Evolutionary conservation across 2,113 vertebrate genomes (phyloP), one percentile per base, ranked within the genome.

Genomic region (Felis chaus): DNA sequence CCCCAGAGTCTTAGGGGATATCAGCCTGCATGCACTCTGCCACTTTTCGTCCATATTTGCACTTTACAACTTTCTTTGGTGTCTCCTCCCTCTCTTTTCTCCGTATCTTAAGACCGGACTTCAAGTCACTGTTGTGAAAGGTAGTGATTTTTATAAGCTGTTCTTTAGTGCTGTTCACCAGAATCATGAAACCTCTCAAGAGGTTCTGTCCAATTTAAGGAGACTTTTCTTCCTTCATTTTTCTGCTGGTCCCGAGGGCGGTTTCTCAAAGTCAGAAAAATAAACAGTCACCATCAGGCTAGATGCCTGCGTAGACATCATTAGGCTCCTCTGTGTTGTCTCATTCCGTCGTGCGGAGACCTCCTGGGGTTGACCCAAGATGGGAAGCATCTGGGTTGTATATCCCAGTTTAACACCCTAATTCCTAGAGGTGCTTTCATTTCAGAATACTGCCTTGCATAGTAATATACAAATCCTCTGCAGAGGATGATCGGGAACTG

Each of bases 221-320:
- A 68, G 39, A 39, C 41, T 94, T 96, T 88, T 85, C 90, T 29
- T 69, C n/a, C 73, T 94, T 95, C 45, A 29, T 89, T 89, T 91
- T 92, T 81, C 65, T 85, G 66, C 94, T 45, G 15, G n/a, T 93
- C 73, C 82, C 93, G 81, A 83, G 68, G 65, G 45, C 50, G 18
- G 16, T 89, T 91, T 90, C 88, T 95, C 68, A 16, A 78, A 82
- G 91, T 93, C 91, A 94, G 73, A 85, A 81, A 97, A 93, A 97
- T 79, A 91, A 97, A 95, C 87, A 93, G 65, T 81, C 39, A 10
- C 50, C 21, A 0, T 50, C 93, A 89, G 87, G 94, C 76, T 41
- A 78, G 73, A 48, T 50, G 39, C 53, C 10, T 11, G 53, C 82
- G 66, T n/a, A 63, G 78, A 81, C 45, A 39, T 74, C 71, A n/a